These are phyloP conservation scores for Paraplagusia blochii DNA, from an alignment of 2,113 vertebrate genomes.

Conservation along the genomic window DNA sequence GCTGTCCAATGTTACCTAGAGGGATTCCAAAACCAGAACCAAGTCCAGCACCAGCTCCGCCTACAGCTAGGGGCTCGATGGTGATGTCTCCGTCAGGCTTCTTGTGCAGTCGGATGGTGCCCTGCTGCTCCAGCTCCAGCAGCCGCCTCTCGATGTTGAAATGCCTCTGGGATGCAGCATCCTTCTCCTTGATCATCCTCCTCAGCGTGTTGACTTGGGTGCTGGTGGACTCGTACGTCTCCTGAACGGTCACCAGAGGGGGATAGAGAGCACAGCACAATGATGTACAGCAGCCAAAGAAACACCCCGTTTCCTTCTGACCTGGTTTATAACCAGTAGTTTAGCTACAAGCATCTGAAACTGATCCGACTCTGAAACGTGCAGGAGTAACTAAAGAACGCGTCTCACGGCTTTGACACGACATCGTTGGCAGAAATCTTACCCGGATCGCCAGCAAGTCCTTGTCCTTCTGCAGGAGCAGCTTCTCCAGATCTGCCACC, in stretches of 20 bases:
- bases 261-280: constrained; percentile 35
- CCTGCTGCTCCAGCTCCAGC: constrained; percentile 75
- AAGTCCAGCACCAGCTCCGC: not conserved
- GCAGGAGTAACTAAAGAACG: not conserved
- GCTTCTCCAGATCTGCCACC: constrained; percentile 92
- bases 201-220: constrained; percentile 90
- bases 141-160: constrained; percentile 80
- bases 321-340: constrained; percentile 56
- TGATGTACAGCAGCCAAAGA: constrained; percentile 41
- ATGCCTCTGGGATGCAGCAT: constrained; percentile 86
- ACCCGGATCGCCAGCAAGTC: constrained; percentile 87
- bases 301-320: constrained; percentile 64
- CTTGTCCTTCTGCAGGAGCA: constrained; percentile 89
- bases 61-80: constrained; percentile 63
- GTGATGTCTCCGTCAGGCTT: constrained; percentile 76
- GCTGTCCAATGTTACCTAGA: constrained; percentile 48
- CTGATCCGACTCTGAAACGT: constrained; percentile 20
- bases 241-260: constrained; percentile 73
- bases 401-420: constrained; percentile 1
- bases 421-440: constrained; percentile 18
- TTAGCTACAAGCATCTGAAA: constrained; percentile 43
- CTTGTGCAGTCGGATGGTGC: constrained; percentile 76
- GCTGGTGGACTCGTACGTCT: constrained; percentile 89
- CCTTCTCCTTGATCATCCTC: constrained; percentile 92
- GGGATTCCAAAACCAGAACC: constrained; percentile 35